phyloP scores from a whole-genome alignment of 92 coral and sea anemone species.

The Anthopleura xanthogrammica region DNA sequence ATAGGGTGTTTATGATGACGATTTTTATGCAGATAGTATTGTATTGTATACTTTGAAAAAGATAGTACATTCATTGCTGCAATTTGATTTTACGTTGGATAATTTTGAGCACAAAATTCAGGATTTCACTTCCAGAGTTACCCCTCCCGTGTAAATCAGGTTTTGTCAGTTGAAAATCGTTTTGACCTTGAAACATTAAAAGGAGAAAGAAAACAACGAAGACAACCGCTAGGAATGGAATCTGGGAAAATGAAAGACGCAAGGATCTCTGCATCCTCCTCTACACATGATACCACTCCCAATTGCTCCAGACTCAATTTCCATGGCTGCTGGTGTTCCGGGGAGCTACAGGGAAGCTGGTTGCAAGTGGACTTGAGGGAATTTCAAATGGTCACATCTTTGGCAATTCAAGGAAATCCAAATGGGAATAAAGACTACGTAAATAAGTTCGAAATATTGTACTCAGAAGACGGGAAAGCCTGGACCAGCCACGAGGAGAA shows the following conservation, averaged over 20 bases:
- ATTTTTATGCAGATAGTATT: too few species aligned
- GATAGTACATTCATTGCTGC: too few species aligned
- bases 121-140: too few species aligned
- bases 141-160: too few species aligned
- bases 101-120: too few species aligned
- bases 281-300: constrained; percentile 61
- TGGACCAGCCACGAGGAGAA: constrained; percentile 15
- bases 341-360: constrained; percentile 40
- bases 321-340: constrained; percentile 66
- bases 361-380: constrained; percentile 69
- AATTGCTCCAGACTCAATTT: constrained; percentile 56
- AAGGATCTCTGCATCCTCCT: constrained; percentile 66
- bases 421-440: constrained; percentile 72
- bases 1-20: too few species aligned
- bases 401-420: constrained; percentile 83
- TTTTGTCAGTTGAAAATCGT: too few species aligned
- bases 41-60: too few species aligned
- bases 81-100: too few species aligned
- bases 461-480: constrained; percentile 59
- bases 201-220: too few species aligned
- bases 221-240: constrained; percentile 67
- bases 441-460: constrained; percentile 52
- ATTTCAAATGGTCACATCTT: constrained; percentile 60
- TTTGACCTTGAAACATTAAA: too few species aligned
- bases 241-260: constrained; percentile 52